Percentiles rank a stretch among this genome's conserved stretches.
These are phyloP conservation scores for Invenusta paracnida DNA, from an alignment of 2,888 invertebrate genomes.

Conservation along the genomic window DNA sequence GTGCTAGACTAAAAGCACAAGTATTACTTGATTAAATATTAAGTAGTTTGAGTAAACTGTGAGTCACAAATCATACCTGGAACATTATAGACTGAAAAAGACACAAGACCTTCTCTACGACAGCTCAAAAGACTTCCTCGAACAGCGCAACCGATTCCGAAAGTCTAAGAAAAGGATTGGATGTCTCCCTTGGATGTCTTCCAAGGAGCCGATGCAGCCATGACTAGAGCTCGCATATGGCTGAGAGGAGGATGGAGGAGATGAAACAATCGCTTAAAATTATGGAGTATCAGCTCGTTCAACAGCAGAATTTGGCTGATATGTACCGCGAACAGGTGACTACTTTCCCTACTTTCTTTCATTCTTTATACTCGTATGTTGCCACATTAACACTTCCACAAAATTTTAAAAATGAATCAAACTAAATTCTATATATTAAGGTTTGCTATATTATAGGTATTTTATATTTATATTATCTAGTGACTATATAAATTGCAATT, in stretches of 20 bases:
- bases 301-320: slow-evolving; percentile 57
- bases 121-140: slow-evolving; percentile 59
- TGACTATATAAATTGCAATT: too few relatives aligned
- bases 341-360: background rate
- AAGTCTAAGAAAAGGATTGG: slow-evolving; percentile 51
- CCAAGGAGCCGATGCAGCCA: background rate
- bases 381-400: too few relatives aligned
- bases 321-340: slow-evolving; percentile 61
- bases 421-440: too few relatives aligned
- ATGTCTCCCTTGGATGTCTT: background rate
- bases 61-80: too few relatives aligned
- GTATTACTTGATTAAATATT: too few relatives aligned
- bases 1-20: too few relatives aligned
- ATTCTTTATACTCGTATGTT: too few relatives aligned
- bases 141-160: slow-evolving; percentile 56
- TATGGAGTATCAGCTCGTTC: slow-evolving; percentile 54
- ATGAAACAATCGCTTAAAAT: slow-evolving; percentile 48
- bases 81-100: slow-evolving; percentile 60
- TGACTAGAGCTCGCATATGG: slow-evolving; percentile 21
- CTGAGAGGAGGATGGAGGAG: slow-evolving; percentile 35
- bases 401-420: background rate
- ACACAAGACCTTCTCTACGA: slow-evolving; percentile 61
- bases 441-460: too few relatives aligned
- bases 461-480: too few relatives aligned
- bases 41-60: too few relatives aligned